A percentile compares a stretch with the other conserved stretches of the same genome.
Evolutionary conservation across 2,113 vertebrate species (phyloP).

Genomic region (Paralichthys olivaceus): DNA sequence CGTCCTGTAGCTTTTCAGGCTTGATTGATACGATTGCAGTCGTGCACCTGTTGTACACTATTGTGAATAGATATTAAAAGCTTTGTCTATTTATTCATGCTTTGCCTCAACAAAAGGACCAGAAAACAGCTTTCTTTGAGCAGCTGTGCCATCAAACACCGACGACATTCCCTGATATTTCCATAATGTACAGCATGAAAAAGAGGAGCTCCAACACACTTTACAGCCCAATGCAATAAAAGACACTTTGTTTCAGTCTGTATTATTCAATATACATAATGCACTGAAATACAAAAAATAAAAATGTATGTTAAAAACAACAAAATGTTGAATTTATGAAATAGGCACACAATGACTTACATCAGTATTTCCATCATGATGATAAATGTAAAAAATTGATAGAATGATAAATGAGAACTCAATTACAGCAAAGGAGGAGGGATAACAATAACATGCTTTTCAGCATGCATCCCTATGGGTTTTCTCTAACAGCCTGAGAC

Average conservation of each 20-base stretch:
- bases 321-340: slow-evolving; percentile 48
- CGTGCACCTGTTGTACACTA: slow-evolving; percentile 45
- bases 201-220: slow-evolving; percentile 18
- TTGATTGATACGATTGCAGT: slow-evolving; percentile 50
- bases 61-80: slow-evolving; percentile 31
- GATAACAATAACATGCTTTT: slow-evolving; percentile 10
- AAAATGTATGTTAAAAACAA: slow-evolving; percentile 47
- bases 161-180: slow-evolving; percentile 31
- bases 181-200: slow-evolving; percentile 29
- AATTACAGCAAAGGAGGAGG: slow-evolving; percentile 50
- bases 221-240: slow-evolving; percentile 29
- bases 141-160: slow-evolving; percentile 35
- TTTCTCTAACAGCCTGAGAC: slow-evolving; percentile 56
- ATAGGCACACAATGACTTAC: slow-evolving; percentile 46
- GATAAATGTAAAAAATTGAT: slow-evolving; percentile 46
- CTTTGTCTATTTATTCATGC: slow-evolving; percentile 31
- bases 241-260: slow-evolving; percentile 47
- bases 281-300: slow-evolving; percentile 48
- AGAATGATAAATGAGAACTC: slow-evolving; percentile 58
- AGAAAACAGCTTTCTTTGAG: slow-evolving; percentile 30
- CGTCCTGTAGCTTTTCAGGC: slow-evolving; percentile 20
- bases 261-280: slow-evolving; percentile 41
- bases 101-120: slow-evolving; percentile 15
- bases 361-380: slow-evolving; percentile 39
- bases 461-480: slow-evolving; percentile 31